Percentiles rank a stretch among this genome's conserved stretches.
phyloP scores from a whole-genome alignment of 1,140 invertebrate genomes.

The Helicoverpa zea region DNA sequence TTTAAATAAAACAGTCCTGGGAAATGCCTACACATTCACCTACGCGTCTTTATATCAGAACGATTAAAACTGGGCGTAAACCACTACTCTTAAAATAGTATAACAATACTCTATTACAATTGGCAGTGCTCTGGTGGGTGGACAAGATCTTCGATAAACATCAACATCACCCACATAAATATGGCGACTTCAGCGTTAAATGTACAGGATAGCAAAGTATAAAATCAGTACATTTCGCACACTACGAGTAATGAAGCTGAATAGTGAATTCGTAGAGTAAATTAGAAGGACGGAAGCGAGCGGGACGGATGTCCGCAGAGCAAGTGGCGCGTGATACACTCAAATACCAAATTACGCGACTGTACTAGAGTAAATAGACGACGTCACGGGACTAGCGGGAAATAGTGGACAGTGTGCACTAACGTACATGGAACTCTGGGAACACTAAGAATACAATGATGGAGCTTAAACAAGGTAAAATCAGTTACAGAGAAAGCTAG shows the following conservation, averaged over 20 bases:
- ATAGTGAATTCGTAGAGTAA: slow-evolving; percentile 47
- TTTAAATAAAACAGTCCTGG: too few relatives aligned
- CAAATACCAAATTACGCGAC: slow-evolving; percentile 47
- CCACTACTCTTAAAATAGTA: neutral
- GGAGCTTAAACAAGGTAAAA: slow-evolving; percentile 5
- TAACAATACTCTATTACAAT: slow-evolving; percentile 20
- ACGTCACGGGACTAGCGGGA: neutral
- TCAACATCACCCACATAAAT: slow-evolving; percentile 19
- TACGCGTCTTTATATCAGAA: too few relatives aligned
- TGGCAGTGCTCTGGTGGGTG: slow-evolving; percentile 7
- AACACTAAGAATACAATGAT: slow-evolving; percentile 15
- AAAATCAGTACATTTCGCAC: slow-evolving; percentile 11
- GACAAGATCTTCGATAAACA: slow-evolving; percentile 25
- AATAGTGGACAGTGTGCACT: slow-evolving; percentile 18
- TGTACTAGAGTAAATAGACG: slow-evolving; percentile 28
- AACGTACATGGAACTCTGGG: neutral
- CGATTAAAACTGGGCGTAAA: too few relatives aligned
- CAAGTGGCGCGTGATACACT: slow-evolving; percentile 46
- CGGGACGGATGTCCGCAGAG: slow-evolving; percentile 39
- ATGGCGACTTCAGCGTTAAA: neutral
- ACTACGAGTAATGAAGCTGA: slow-evolving; percentile 33
- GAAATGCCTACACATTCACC: neutral
- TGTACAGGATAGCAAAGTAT: slow-evolving; percentile 1
- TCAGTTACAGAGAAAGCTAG: slow-evolving; percentile 17
- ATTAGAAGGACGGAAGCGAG: slow-evolving; percentile 47